Evolutionary conservation across 1,140 invertebrate species (phyloP).

Genomic region (Delia radicum): DNA sequence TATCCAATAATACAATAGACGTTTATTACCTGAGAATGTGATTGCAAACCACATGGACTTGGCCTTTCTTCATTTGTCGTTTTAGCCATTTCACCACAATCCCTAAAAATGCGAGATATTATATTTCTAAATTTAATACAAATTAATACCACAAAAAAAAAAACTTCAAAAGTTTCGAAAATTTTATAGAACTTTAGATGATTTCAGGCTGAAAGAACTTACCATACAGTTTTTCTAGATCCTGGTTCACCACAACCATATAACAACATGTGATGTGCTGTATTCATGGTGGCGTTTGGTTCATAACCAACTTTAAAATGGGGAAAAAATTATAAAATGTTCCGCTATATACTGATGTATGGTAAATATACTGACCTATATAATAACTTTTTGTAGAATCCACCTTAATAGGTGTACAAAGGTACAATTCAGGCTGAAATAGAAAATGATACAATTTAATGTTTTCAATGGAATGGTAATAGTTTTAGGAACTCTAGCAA

Average conservation of each 20-base stretch:
- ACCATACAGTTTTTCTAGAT: constrained; percentile 77
- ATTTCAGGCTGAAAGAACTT: constrained; percentile 37
- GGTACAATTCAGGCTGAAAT: constrained; percentile 80
- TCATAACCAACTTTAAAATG: constrained; percentile 84
- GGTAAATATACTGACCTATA: constrained; percentile 72
- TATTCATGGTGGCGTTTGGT: constrained; percentile 87
- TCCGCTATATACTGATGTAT: too few relatives aligned
- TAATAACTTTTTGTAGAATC: constrained; percentile 70
- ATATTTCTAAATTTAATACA: too few relatives aligned
- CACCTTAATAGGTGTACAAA: constrained; percentile 81
- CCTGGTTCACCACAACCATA: constrained; percentile 91
- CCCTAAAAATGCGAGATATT: constrained; percentile 63
- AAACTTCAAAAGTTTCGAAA: not conserved
- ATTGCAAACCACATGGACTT: constrained; percentile 70
- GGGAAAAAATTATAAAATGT: too few relatives aligned
- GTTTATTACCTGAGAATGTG: constrained; percentile 59
- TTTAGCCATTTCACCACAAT: constrained; percentile 89
- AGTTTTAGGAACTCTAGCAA: too few relatives aligned
- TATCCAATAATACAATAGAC: not conserved
- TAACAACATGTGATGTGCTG: constrained; percentile 94
- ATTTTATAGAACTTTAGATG: too few relatives aligned
- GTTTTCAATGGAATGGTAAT: too few relatives aligned
- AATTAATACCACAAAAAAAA: not conserved
- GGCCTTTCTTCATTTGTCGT: constrained; percentile 57
- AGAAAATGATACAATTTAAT: too few relatives aligned